A percentile compares a stretch with the other conserved stretches of the same genome.
phyloP scores from a whole-genome alignment of 2,888 invertebrate genomes.

The Drosophila limbata region DNA sequence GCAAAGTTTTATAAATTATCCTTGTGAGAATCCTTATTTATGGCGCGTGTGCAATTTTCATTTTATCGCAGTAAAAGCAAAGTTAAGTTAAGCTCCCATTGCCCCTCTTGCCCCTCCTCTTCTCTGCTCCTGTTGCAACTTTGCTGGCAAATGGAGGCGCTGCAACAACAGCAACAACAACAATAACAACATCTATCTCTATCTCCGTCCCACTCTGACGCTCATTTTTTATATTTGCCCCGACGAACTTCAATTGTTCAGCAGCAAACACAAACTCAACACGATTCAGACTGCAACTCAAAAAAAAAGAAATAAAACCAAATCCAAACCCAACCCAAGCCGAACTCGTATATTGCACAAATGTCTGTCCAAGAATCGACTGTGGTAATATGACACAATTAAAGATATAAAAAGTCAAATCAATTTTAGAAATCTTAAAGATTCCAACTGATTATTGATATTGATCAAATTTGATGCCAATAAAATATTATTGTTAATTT shows the following conservation, averaged over 20 bases:
- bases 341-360: constrained; percentile 54
- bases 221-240: constrained; percentile 75
- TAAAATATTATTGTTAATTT: too few relatives aligned
- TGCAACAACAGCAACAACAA: constrained; percentile 60
- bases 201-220: constrained; percentile 16
- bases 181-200: constrained; percentile 42
- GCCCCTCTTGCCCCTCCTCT: constrained; percentile 18
- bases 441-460: background rate
- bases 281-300: constrained; percentile 32
- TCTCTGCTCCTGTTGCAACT: constrained; percentile 42
- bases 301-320: constrained; percentile 2
- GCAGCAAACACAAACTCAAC: constrained; percentile 54
- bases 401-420: constrained; percentile 4
- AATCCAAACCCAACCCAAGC: constrained; percentile 5
- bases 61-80: constrained; percentile 85
- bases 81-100: constrained; percentile 80
- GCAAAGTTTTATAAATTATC: constrained; percentile 85
- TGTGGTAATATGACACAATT: constrained; percentile 49
- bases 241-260: constrained; percentile 78
- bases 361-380: constrained; percentile 57
- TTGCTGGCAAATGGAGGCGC: constrained; percentile 68
- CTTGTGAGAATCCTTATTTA: constrained; percentile 86
- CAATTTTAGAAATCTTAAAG: background rate
- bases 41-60: constrained; percentile 85
- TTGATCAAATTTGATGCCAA: too few relatives aligned